Base-by-base conservation (phyloP, 2,113 vertebrate genomes). In the Calcarius ornatus region DNA sequence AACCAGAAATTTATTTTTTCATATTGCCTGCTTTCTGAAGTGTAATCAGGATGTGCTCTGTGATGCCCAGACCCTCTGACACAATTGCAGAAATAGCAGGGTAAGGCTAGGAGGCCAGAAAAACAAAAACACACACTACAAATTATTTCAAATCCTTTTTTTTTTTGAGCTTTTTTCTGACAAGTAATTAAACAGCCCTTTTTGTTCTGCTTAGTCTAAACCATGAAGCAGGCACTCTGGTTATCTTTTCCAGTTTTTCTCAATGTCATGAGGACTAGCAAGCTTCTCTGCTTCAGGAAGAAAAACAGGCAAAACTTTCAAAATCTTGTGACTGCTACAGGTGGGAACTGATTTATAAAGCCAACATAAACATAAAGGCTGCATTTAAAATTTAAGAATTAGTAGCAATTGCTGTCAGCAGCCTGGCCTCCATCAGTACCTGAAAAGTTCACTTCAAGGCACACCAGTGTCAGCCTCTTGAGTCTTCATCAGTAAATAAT, bases 151-250 rank as follows among this genome's bases (percentile, higher is more conserved):
- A 68, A 87, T 56, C 8, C 7, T 42, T 15, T 35, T 5, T 2
- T 79, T 65, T 65, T 38, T 8, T 50, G 9, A 57, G 40, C 15
- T 42, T 42, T 76, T 56, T 86, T 15, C 25, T 45, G 66, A 35
- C 8, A 63, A 68, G 27, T 59, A 66, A 86, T 81, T 75, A 23
- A 91, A 68, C 3, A 71, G 40, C 3, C 18, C 12, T 43, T 89
- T 57, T 68, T 61, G 37, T 76, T 86, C 43, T 50, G 56, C 40
- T 72, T 82, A 42, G 20, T 35, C 57, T 85, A 30, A 92, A 64
- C 10, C 3, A 13, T 30, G 33, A 56, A 73, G 43, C 2, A 4
- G 8, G n/a, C 10, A 63, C 35, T 43, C 20, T 1, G 3, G 11
- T 68, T 70, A 38, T 7, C 11, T 51, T 77, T 63, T 61, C 35